Conservation (phyloP, 2,797 vertebrate species). For the Enteromius argenteus region DNA sequence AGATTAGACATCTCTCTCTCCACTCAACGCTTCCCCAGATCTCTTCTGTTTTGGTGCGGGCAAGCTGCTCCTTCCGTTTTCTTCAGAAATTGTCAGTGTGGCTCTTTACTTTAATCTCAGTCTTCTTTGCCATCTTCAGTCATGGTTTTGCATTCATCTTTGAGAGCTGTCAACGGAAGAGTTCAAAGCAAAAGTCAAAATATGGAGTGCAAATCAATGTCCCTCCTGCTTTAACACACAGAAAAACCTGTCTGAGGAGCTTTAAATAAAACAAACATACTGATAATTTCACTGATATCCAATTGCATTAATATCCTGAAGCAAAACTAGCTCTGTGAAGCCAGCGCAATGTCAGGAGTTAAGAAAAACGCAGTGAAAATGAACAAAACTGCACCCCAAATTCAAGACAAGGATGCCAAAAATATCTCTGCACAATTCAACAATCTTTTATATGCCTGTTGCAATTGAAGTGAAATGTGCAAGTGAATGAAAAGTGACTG, state of each 20-base stretch:
- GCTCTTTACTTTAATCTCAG: background rate
- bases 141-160: slow-evolving; percentile 16
- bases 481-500: background rate
- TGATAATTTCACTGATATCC: background rate
- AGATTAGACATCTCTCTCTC: slow-evolving; percentile 22
- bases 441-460: background rate
- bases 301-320: background rate
- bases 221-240: background rate
- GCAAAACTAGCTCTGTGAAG: background rate
- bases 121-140: slow-evolving; percentile 4
- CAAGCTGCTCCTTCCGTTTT: background rate
- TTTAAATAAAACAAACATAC: background rate
- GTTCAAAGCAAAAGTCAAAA: slow-evolving; percentile 1
- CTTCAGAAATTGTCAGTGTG: slow-evolving; percentile 9
- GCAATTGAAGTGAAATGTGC: background rate
- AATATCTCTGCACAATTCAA: background rate
- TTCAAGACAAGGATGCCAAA: background rate
- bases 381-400: background rate
- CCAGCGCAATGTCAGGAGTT: background rate
- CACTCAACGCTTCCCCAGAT: slow-evolving; percentile 3
- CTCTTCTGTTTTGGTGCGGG: slow-evolving; percentile 15
- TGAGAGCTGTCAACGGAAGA: slow-evolving; percentile 3
- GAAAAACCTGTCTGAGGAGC: background rate
- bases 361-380: background rate
- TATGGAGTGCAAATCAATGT: background rate